Evolutionary conservation across 37 sponge, comb jelly and placozoan species (phyloP).

Genomic region (Mnemiopsis leidyi): DNA sequence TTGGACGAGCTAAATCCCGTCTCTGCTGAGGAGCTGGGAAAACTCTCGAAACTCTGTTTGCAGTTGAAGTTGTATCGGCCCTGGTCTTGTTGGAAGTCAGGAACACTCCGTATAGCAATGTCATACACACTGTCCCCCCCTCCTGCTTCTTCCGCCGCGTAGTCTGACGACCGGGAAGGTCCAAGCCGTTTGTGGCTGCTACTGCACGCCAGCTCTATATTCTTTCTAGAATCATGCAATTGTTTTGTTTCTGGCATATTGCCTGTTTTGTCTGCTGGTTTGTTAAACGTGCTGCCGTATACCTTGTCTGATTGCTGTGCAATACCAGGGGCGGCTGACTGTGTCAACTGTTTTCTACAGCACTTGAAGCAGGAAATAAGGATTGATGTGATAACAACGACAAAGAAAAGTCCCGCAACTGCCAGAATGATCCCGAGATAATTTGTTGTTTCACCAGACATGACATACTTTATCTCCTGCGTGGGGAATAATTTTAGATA

Average conservation of each 20-base stretch:
- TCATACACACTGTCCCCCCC: background rate
- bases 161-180: background rate
- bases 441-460: conserved; percentile 16
- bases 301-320: background rate
- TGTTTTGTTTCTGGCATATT: background rate
- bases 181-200: background rate
- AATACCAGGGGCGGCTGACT: background rate
- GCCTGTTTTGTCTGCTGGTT: background rate
- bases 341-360: background rate
- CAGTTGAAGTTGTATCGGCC: background rate
- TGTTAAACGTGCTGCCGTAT: background rate
- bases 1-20: background rate
- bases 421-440: background rate
- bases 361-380: background rate
- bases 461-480: background rate
- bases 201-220: background rate
- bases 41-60: background rate
- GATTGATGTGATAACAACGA: conserved; percentile 2
- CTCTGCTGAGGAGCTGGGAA: background rate
- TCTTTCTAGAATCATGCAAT: background rate
- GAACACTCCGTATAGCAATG: background rate
- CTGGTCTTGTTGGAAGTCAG: background rate
- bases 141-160: background rate
- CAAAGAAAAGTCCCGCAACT: conserved; percentile 31
- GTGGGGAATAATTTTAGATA: too few relatives aligned